Conservation (phyloP, 2,888 invertebrate genomes). For the Lasioglossum leucozonium region DNA sequence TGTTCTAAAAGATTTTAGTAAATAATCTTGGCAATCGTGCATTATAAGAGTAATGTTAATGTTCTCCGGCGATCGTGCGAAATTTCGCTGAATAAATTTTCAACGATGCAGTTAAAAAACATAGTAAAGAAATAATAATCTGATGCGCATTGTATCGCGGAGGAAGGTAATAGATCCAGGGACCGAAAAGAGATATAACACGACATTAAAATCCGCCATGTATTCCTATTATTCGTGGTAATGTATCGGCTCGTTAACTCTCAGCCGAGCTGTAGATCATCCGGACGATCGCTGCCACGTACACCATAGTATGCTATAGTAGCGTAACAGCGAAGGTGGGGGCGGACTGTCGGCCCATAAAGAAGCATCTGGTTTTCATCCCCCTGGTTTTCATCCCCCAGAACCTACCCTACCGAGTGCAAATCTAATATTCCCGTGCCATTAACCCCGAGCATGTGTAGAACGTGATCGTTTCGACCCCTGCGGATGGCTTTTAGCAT, state of each 20-base stretch:
- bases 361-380: slow-evolving; percentile 57
- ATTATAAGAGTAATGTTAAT: background rate
- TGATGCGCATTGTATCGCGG: background rate
- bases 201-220: slow-evolving; percentile 46
- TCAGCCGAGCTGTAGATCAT: slow-evolving; percentile 64
- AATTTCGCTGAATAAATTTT: background rate
- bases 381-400: slow-evolving; percentile 14
- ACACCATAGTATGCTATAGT: background rate
- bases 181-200: slow-evolving; percentile 41
- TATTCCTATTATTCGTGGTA: slow-evolving; percentile 60
- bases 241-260: slow-evolving; percentile 73
- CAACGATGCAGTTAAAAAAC: background rate
- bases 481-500: background rate
- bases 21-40: no score
- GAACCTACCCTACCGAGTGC: slow-evolving; percentile 56
- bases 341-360: slow-evolving; percentile 1
- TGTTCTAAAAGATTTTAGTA: no score
- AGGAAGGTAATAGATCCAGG: slow-evolving; percentile 38
- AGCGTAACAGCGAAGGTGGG: background rate
- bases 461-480: slow-evolving; percentile 69
- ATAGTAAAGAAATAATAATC: background rate
- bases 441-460: slow-evolving; percentile 79
- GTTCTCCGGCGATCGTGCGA: background rate
- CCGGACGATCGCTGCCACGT: slow-evolving; percentile 31
- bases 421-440: slow-evolving; percentile 78